Evolutionary conservation across 1,140 invertebrate genomes (phyloP), one percentile per base, ranked within the genome.

Genomic region (Trichoplusia ni): DNA sequence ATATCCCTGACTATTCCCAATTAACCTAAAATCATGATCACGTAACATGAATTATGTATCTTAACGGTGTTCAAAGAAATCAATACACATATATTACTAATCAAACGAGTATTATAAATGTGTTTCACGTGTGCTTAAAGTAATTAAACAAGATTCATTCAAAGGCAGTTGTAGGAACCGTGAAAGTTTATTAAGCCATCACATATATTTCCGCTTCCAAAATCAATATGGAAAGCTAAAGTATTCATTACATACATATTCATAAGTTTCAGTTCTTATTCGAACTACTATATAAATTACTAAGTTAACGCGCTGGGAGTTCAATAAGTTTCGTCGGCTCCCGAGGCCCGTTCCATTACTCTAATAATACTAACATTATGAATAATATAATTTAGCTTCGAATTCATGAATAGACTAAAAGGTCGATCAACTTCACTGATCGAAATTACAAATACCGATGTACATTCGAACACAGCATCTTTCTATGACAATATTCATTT

Each of bases 401-500:
- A 56, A 38, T 56, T 38, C 33, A 56, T 27, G 51, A 56, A 56
- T 56, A n/a, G 19, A 11, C 35, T 27, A 21, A 25, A 56, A 56
- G 51, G 38, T 56, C 51, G 40, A 56, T 40, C 38, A 56, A 56
- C 51, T 40, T 14, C 16, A 40, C 51, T 18, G 23, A 40, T 38
- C 35, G 35, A 56, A 56, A 56, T 56, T 56, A 56, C 35, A 56
- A 56, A 56, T 38, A 56, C 51, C 35, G 33, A 56, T 27, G 35
- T 56, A 56, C 51, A 40, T 40, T 56, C 51, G 25, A 49, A 56
- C 35, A 27, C 8, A 42, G 27, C 38, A 59, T 59, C 40, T 46
- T 29, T 2, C 14, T 5, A 31, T 19, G 54, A 59, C 54, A 59
- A 44, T 31, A 59, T 59, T 44, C 37, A 38, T 51, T 51, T 51